Conservation (phyloP, 1,140 invertebrate genomes). For the Hyles vespertilio region DNA sequence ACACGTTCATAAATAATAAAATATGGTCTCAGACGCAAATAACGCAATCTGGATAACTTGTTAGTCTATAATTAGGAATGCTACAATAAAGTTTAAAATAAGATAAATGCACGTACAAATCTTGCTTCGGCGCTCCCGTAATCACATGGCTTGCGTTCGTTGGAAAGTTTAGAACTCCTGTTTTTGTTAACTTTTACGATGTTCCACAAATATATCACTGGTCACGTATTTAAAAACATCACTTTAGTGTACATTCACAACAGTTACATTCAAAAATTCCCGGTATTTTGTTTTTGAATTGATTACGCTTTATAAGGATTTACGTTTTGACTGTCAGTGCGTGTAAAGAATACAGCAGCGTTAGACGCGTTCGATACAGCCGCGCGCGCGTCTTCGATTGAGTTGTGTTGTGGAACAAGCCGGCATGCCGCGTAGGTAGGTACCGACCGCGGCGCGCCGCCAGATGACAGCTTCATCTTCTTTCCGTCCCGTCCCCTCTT, state of each 20-base stretch:
- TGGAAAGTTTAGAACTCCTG: slow-evolving; percentile 49
- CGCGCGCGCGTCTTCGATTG: slow-evolving; percentile 55
- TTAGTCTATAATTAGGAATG: slow-evolving; percentile 31
- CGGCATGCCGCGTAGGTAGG: slow-evolving; percentile 10
- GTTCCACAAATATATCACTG: slow-evolving; percentile 55
- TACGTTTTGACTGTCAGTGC: slow-evolving; percentile 13
- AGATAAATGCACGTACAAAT: slow-evolving; percentile 60
- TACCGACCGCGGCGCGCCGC: slow-evolving; percentile 15
- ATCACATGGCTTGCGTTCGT: slow-evolving; percentile 66
- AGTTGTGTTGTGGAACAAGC: slow-evolving; percentile 33
- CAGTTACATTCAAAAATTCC: background rate
- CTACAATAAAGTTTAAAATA: slow-evolving; percentile 51
- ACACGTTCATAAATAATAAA: too few species aligned
- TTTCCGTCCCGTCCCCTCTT: slow-evolving; percentile 35
- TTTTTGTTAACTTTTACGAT: slow-evolving; percentile 52
- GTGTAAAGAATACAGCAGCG: slow-evolving; percentile 6
- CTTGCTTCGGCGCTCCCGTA: slow-evolving; percentile 52
- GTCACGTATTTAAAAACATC: slow-evolving; percentile 40
- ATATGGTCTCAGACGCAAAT: background rate
- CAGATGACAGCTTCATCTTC: slow-evolving; percentile 66
- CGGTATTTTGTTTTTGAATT: slow-evolving; percentile 7
- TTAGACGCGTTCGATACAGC: slow-evolving; percentile 24
- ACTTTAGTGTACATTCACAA: slow-evolving; percentile 19
- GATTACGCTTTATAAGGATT: slow-evolving; percentile 18
- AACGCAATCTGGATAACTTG: background rate